Conservation (phyloP, 2,113 vertebrate species). For the Trinectes maculatus region DNA sequence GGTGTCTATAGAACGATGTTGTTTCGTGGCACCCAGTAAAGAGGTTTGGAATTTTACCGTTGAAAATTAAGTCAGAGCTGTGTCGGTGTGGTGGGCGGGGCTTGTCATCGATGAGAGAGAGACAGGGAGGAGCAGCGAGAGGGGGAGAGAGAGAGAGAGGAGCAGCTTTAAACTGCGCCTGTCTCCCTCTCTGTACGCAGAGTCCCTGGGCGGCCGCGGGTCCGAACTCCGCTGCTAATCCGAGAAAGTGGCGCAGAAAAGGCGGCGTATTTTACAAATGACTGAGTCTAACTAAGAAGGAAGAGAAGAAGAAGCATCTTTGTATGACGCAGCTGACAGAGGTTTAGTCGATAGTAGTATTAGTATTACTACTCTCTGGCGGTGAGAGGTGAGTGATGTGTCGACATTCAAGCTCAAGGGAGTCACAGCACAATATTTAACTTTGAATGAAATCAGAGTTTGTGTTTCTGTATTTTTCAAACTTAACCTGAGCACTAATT, state of each 20-base stretch:
- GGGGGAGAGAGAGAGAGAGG: not conserved
- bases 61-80: no score
- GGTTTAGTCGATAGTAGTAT: not conserved
- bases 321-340: no score
- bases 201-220: not conserved
- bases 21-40: no score
- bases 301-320: not conserved
- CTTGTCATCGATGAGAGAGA: no score
- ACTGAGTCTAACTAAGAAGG: not conserved
- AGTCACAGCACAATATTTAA: no score
- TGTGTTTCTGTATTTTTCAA: no score
- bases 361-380: not conserved
- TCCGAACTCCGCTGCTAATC: slow-evolving; percentile 19
- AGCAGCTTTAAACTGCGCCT: no score
- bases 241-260: fast-evolving
- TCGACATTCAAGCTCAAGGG: not conserved
- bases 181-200: not conserved
- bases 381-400: slow-evolving; percentile 43
- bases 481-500: not conserved
- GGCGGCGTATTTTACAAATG: not conserved
- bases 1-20: no score
- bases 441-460: no score
- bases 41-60: no score
- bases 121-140: not conserved
- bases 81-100: no score